Conservation (phyloP, 2,797 vertebrate species). For the Ceyx erithaca region DNA sequence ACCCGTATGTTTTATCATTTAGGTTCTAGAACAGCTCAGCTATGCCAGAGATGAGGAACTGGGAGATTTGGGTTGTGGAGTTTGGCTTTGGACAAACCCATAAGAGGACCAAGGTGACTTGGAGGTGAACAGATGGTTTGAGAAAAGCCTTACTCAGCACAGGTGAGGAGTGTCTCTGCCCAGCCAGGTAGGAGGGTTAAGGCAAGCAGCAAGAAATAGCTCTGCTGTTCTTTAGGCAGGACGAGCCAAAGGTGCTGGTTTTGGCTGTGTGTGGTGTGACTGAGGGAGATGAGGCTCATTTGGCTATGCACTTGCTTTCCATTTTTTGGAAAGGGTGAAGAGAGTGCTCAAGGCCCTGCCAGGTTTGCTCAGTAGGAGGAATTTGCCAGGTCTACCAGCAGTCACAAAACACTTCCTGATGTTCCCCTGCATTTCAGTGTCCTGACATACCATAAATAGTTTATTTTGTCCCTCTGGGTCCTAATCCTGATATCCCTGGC, state of each 20-base stretch:
- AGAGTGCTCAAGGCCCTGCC: fast-evolving
- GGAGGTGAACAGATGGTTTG: background rate
- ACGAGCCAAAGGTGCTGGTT: background rate
- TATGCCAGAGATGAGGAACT: background rate
- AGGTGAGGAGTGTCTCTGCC: background rate
- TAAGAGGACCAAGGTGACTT: background rate
- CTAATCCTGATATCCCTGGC: background rate
- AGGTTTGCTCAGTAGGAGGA: fast-evolving
- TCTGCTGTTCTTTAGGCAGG: background rate
- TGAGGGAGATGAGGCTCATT: background rate
- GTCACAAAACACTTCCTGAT: background rate
- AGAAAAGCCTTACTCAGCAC: background rate
- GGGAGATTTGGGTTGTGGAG: background rate
- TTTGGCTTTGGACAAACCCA: background rate
- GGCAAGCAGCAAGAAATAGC: background rate
- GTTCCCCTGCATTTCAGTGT: background rate
- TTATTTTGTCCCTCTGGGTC: background rate
- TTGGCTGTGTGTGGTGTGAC: background rate
- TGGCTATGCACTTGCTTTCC: background rate
- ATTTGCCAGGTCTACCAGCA: background rate
- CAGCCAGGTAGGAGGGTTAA: background rate
- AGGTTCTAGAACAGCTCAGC: background rate
- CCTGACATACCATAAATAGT: background rate
- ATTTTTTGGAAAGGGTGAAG: background rate
- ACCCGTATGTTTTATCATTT: background rate